Conservation (phyloP, 2,113 vertebrate genomes). For the Acinonyx jubatus region DNA sequence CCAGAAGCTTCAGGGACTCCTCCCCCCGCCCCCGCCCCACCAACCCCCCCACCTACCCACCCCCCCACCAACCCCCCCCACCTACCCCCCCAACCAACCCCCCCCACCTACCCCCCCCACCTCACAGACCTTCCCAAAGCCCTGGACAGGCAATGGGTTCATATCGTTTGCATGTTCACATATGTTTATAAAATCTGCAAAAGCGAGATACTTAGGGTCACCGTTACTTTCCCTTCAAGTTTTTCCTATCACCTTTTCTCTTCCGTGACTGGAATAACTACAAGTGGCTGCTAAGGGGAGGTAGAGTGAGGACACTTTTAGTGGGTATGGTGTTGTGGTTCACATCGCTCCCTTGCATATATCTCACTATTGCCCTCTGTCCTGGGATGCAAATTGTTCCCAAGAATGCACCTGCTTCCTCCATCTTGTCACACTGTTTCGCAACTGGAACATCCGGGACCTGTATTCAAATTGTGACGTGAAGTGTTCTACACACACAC, state of each 20-base stretch:
- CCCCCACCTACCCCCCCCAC: neutral
- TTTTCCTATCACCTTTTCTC: neutral
- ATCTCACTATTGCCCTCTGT: neutral
- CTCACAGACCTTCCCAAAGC: neutral
- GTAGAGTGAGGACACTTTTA: neutral
- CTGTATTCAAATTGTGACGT: neutral
- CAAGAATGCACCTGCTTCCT: neutral
- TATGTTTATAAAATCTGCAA: neutral
- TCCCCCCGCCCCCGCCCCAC: neutral
- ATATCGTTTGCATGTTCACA: neutral
- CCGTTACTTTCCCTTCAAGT: neutral
- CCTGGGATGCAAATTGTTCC: neutral
- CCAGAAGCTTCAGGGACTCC: neutral
- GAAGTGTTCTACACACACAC: neutral
- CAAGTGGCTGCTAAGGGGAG: rapidly evolving
- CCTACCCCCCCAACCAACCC: too few relatives aligned
- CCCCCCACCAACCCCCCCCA: rapidly evolving
- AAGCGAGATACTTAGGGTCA: neutral
- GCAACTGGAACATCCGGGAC: neutral
- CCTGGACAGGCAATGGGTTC: rapidly evolving
- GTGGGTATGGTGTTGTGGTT: neutral
- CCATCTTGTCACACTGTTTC: neutral
- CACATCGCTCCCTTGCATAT: neutral
- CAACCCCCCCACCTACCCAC: too few relatives aligned
- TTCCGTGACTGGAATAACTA: too few relatives aligned